Conservation (phyloP, 1,140 invertebrate species). For the Physella acuta region DNA sequence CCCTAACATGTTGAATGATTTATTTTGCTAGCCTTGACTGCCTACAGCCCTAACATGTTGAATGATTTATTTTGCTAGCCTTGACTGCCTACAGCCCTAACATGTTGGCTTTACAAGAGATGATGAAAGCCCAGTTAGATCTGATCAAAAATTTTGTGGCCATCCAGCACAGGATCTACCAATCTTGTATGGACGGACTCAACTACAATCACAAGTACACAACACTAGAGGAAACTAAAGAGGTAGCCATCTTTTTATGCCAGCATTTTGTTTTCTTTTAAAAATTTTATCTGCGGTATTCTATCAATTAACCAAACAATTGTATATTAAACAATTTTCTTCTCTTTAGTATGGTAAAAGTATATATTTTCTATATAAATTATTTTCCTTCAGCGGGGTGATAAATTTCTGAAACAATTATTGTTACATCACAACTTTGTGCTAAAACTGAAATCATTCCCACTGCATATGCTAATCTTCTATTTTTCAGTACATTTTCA, state of each 20-base stretch:
- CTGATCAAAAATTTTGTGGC: constrained; percentile 45
- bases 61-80: constrained; percentile 31
- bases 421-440: not conserved
- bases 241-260: no score
- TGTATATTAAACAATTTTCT: no score
- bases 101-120: constrained; percentile 51
- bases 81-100: constrained; percentile 50
- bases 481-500: not conserved
- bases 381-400: not conserved
- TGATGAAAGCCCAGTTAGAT: constrained; percentile 49
- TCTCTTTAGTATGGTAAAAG: not conserved
- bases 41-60: constrained; percentile 45
- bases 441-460: not conserved
- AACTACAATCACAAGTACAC: constrained; percentile 48
- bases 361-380: not conserved
- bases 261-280: constrained; percentile 11
- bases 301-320: no score
- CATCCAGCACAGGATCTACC: constrained; percentile 43
- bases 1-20: no score
- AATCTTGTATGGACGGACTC: constrained; percentile 31
- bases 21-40: constrained; percentile 42
- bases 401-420: not conserved
- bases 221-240: constrained; percentile 50
- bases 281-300: no score
- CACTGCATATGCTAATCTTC: not conserved